Percentiles rank a stretch among this genome's conserved stretches.
These are phyloP conservation scores for Orgyia antiqua DNA, from an alignment of 2,888 invertebrate genomes.

Conservation along the genomic window DNA sequence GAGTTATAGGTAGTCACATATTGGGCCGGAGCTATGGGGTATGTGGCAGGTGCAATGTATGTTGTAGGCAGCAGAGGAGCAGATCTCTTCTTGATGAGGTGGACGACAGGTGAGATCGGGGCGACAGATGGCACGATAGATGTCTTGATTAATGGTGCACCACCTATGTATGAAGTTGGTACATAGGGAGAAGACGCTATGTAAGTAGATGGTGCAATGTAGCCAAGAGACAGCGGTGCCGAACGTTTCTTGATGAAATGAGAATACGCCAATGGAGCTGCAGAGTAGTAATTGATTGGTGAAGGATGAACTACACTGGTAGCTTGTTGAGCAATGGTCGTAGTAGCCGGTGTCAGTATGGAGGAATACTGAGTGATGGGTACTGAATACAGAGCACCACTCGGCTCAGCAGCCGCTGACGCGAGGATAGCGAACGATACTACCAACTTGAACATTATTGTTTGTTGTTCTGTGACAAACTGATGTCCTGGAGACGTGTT, in stretches of 20 bases:
- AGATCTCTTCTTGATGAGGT: constrained; percentile 54
- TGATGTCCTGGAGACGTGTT: constrained; percentile 42
- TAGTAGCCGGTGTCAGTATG: constrained; percentile 43
- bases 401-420: constrained; percentile 67
- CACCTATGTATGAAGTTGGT: constrained; percentile 27
- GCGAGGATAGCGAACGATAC: constrained; percentile 80
- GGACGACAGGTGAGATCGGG: constrained; percentile 34
- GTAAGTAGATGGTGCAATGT: constrained; percentile 26
- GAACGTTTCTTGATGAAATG: constrained; percentile 51
- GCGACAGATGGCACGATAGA: constrained; percentile 21
- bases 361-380: constrained; percentile 32
- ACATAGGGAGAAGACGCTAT: neutral
- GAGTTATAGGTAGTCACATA: constrained; percentile 35
- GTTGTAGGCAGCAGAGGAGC: constrained; percentile 24
- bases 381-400: constrained; percentile 15
- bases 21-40: constrained; percentile 33
- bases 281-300: constrained; percentile 37
- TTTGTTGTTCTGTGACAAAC: constrained; percentile 60
- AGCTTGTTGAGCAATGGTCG: constrained; percentile 53
- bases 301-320: constrained; percentile 65
- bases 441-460: constrained; percentile 73
- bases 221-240: constrained; percentile 18
- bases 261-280: constrained; percentile 37
- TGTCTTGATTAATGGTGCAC: constrained; percentile 24
- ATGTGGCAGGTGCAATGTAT: constrained; percentile 29